phyloP scores from a whole-genome alignment of 2,797 vertebrate species.

The Danio jaintianensis region DNA sequence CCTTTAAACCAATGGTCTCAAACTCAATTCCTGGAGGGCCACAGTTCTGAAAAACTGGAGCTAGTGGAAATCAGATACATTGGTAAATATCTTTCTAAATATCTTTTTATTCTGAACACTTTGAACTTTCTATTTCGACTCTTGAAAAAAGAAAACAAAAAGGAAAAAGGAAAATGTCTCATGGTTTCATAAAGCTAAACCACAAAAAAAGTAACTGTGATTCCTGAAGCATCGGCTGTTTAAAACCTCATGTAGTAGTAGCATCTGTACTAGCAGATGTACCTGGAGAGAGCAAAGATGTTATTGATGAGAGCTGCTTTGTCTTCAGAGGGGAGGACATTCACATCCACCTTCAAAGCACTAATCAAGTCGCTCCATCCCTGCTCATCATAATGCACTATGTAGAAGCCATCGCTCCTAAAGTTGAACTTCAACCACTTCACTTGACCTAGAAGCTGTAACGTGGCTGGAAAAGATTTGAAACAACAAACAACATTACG shows the following conservation, averaged over 20 bases:
- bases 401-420: slow-evolving; percentile 89
- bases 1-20: no score
- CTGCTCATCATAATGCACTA: slow-evolving; percentile 86
- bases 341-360: slow-evolving; percentile 76
- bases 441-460: slow-evolving; percentile 81
- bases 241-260: not conserved
- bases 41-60: no score
- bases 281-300: slow-evolving; percentile 91
- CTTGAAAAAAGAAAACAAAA: no score
- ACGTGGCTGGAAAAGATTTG: slow-evolving; percentile 71
- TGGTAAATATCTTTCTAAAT: no score
- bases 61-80: no score
- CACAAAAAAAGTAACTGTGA: no score
- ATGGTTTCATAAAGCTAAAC: no score
- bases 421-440: slow-evolving; percentile 94
- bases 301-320: slow-evolving; percentile 91
- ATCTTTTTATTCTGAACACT: no score
- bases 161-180: no score
- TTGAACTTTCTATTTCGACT: no score
- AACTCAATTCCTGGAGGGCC: no score
- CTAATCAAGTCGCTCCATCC: slow-evolving; percentile 82
- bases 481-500: not conserved
- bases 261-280: no score
- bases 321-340: slow-evolving; percentile 83
- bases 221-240: not conserved